Evolutionary conservation across 2,888 invertebrate genomes (phyloP), one percentile per base, ranked within the genome.

Genomic region (Heterodera filipjevi): DNA sequence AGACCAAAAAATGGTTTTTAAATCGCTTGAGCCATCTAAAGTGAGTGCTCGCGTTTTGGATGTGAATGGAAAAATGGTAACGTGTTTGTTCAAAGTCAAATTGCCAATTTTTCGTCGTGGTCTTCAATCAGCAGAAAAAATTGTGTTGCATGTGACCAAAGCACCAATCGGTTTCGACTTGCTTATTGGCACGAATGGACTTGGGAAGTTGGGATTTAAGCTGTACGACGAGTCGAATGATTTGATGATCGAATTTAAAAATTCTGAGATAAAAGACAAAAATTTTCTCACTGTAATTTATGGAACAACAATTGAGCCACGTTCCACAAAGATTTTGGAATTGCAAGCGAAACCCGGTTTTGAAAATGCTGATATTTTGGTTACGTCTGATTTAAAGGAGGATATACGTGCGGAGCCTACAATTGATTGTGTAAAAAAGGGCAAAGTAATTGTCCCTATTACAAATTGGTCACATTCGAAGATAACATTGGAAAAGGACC

Each of bases 171-270:
- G 74, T 1, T 74, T 44, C 30, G 49, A 74, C 27, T 14, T 74
- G 14, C 49, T 74, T 2, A 16, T 74, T 2, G 74, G 74, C 27
- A 74, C 74, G 27, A 74, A 74, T 30, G 32, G 53, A 46, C 53
- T 74, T 19, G 49, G 16, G 2, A 14, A 44, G 3, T 49, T 74
- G 3, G 73, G 74, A 10, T 49, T 74, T 6, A n/a, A n/a, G 14
- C 46, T 74, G 1, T 44, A 44, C 22, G 74, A 73, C 74, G n/a
- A 27, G 12, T 22, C 30, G 1, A 73, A 73, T 33, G 35, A 49
- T 12, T 2, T 12, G 19, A 64, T 46, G 64, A n/a, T 73, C 5
- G 74, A 73, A 27, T 73, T 73, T 73, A 27, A 33, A 12, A 32
- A 32, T 32, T 10, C 35, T 1, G 19, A 53, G 30, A 12, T 16